phyloP scores from a whole-genome alignment of 2,113 vertebrate genomes.

The Chlorocebus sabaeus region DNA sequence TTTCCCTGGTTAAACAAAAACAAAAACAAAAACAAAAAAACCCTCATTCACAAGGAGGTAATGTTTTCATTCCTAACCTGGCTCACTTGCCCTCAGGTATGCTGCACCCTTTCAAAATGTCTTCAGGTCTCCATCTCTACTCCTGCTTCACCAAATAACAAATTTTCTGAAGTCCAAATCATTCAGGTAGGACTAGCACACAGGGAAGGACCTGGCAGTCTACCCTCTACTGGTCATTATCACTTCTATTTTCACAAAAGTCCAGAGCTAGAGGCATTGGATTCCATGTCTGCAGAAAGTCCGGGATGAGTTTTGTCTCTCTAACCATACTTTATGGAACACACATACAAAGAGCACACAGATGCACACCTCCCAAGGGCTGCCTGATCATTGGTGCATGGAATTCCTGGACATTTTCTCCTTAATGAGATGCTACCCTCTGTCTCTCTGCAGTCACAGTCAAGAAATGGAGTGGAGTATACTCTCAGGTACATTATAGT shows the following conservation, averaged over 20 bases:
- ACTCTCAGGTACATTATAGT: background rate
- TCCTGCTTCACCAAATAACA: background rate
- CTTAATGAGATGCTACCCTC: background rate
- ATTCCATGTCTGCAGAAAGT: background rate
- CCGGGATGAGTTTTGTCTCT: background rate
- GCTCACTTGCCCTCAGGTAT: background rate
- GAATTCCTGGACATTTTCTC: background rate
- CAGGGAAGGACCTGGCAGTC: accelerated
- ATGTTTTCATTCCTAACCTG: background rate
- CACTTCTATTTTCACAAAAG: background rate
- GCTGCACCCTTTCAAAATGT: background rate
- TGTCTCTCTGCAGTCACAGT: background rate
- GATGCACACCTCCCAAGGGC: background rate
- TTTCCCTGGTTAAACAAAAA: background rate
- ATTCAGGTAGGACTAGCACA: background rate
- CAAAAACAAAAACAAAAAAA: background rate
- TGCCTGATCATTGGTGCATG: background rate
- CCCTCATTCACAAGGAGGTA: background rate
- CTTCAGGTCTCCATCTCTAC: background rate
- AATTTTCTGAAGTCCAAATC: background rate
- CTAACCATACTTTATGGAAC: background rate
- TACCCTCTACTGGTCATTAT: background rate
- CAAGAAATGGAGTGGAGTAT: background rate
- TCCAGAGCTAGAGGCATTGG: background rate
- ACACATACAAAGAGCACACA: background rate